Conservation (phyloP, 2,113 vertebrate genomes). For the Nycticryphes semicollaris region DNA sequence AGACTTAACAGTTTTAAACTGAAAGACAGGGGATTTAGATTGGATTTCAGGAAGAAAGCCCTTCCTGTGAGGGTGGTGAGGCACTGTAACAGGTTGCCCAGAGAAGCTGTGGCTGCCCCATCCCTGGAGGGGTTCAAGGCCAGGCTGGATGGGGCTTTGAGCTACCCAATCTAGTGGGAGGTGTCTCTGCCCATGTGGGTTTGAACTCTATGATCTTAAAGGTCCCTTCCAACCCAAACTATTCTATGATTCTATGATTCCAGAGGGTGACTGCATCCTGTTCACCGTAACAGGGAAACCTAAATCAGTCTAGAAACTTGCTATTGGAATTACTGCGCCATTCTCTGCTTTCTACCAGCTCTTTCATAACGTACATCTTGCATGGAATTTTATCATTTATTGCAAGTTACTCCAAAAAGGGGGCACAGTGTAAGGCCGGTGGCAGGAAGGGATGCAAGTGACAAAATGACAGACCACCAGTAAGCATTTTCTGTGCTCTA, state of each 20-base stretch:
- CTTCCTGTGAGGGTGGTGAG: too few species aligned
- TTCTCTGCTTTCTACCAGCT: neutral
- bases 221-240: too few species aligned
- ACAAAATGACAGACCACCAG: neutral
- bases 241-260: neutral
- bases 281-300: neutral
- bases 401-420: neutral
- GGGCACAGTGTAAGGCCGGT: neutral
- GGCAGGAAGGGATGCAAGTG: neutral
- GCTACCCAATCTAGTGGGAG: too few species aligned
- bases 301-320: neutral
- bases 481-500: neutral
- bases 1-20: too few species aligned
- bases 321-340: neutral
- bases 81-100: too few species aligned
- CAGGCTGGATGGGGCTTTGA: too few species aligned
- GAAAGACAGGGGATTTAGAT: too few species aligned
- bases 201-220: too few species aligned
- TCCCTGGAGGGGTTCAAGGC: too few species aligned
- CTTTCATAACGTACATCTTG: neutral
- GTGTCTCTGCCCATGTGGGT: too few species aligned
- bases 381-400: neutral
- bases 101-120: too few species aligned
- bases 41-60: too few species aligned
- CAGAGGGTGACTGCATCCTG: neutral